Evolutionary conservation across 2,888 invertebrate genomes (phyloP).

Genomic region (Polyommatus iphigenia): DNA sequence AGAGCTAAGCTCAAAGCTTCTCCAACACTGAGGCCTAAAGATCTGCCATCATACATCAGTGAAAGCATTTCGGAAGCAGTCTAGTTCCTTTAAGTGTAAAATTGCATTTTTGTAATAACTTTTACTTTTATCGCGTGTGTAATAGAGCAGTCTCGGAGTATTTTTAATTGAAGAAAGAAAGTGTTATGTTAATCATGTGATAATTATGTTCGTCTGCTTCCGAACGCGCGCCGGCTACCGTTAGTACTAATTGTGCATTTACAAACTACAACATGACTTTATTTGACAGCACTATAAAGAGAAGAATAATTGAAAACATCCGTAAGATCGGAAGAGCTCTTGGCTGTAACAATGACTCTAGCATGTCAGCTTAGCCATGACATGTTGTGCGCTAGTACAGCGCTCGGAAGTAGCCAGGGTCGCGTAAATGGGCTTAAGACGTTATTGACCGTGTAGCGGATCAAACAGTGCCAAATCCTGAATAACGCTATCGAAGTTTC

Average conservation of each 20-base stretch:
- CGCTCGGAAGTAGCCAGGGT: background rate
- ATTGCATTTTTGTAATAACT: background rate
- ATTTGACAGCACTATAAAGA: background rate
- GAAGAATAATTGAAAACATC: background rate
- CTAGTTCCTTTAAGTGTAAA: background rate
- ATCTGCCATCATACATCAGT: background rate
- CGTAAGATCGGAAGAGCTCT: background rate
- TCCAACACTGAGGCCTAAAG: background rate
- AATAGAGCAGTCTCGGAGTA: background rate
- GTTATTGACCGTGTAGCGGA: background rate
- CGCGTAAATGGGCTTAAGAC: background rate
- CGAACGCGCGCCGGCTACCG: background rate
- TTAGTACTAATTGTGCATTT: background rate
- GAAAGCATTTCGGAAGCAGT: background rate
- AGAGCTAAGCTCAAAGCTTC: background rate
- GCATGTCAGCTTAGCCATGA: background rate
- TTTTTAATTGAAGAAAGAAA: conserved; percentile 15
- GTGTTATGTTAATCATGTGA: conserved; percentile 10
- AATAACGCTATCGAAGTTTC: background rate
- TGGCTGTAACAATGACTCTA: background rate
- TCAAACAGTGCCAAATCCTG: background rate
- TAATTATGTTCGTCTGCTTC: background rate
- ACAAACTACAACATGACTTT: background rate
- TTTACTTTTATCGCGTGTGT: conserved; percentile 11
- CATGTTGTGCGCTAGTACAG: background rate